Base-by-base conservation (phyloP, 35 echinoderm and acorn worm genomes). In the Chiridota heheva region DNA sequence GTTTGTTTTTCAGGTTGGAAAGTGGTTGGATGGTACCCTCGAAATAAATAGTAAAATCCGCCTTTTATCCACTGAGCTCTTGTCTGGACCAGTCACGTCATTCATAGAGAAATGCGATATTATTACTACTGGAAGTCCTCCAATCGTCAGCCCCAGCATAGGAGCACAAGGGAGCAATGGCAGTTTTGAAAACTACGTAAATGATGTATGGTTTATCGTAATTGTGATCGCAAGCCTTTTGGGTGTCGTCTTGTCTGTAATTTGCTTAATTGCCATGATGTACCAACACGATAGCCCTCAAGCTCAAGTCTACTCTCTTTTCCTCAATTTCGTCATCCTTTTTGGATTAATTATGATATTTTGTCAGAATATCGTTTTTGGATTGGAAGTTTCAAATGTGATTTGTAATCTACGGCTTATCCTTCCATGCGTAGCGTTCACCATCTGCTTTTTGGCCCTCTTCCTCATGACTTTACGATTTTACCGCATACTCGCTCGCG, bases 401-500 rank as follows among this genome's bases (percentile, higher is more conserved):
- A 24, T 76, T 31, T 87, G 84, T 24, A 49, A 12, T 0, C 5
- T 70, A 2, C 73, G 73, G 26, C 44, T 60, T 29, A 24, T 67
- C 4, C 30, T 25, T 2, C 42, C 55, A 28, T 31, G 46, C 6
- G 5, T 70, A 2, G 30, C 43, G 6, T 35, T 27, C 60, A 74
- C 84, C 0, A 33, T 44, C 36, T 38, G 70, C 2, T 66, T 77
- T 15, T 7, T 74, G 20, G 73, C 60, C 5, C 5, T 58, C 0
- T 69, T 87, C 43, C 35, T 87, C 16, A 87, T 77, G 33, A 66
- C 84, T 13, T 60, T 87, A 0, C 40, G 84, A 20, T 44, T 87
- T n/a, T 79, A 78, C 36, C 72, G 84, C 1, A 87, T 77, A 45
- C 38, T 75, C 15, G 60, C 59, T 0, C 73, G 60, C 12, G 84